Evolutionary conservation across 2,888 invertebrate species (phyloP).

Genomic region (Nomada ruficornis): DNA sequence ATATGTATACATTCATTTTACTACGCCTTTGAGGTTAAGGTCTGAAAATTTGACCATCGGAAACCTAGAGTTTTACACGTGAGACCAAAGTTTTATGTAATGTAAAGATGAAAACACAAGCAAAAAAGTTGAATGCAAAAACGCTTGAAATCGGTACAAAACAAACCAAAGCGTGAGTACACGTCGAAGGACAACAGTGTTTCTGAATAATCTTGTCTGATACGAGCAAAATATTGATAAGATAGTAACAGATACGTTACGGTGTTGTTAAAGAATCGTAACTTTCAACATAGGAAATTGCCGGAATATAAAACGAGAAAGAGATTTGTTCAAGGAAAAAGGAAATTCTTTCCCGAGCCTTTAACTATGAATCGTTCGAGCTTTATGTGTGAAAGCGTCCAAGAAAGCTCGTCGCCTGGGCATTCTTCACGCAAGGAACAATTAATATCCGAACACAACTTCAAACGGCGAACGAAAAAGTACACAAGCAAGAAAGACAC

Average conservation of each 20-base stretch:
- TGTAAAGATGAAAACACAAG: background rate
- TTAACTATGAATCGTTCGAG: constrained; percentile 9
- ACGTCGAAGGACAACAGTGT: background rate
- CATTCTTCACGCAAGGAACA: background rate
- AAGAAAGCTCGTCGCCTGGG: background rate
- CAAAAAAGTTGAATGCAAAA: background rate
- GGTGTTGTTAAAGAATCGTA: background rate
- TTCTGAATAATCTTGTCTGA: constrained; percentile 13
- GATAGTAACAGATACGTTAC: background rate
- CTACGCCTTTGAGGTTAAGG: constrained; percentile 21
- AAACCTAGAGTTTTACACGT: background rate
- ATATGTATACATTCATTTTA: no score
- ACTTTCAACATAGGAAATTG: constrained; percentile 13
- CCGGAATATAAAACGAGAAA: constrained; percentile 12
- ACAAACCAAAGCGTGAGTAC: constrained; percentile 40
- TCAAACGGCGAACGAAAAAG: constrained; percentile 14
- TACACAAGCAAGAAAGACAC: background rate
- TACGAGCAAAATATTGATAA: background rate
- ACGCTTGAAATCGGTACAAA: background rate
- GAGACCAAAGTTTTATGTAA: background rate
- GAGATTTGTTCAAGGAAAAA: background rate
- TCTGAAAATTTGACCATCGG: background rate
- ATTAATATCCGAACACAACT: background rate
- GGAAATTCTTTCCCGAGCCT: background rate
- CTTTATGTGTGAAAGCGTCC: background rate